Evolutionary conservation across 2,113 vertebrate genomes (phyloP).

Genomic region (Glareola pratincola): DNA sequence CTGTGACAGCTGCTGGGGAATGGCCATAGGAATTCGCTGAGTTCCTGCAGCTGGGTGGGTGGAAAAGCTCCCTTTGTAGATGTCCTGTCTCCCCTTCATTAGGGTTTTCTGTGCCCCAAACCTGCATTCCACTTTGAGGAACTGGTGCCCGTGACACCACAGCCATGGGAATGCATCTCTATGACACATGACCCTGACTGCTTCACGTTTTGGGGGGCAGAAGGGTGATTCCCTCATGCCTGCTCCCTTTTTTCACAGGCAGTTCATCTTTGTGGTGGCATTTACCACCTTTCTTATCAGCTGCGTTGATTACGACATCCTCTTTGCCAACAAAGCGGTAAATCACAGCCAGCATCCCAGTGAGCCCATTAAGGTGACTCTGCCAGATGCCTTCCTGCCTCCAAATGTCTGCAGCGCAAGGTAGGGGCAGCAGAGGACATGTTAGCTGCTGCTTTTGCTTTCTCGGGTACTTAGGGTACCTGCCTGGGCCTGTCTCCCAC

Average conservation of each 20-base stretch:
- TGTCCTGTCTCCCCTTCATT: not conserved
- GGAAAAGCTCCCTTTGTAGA: not conserved
- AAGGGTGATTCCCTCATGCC: not conserved
- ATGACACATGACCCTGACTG: rapidly evolving
- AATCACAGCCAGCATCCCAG: conserved; percentile 88
- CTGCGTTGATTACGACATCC: conserved; percentile 97
- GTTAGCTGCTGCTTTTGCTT: not conserved
- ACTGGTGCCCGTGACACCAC: not conserved
- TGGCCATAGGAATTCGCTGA: not conserved
- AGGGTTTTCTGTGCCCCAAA: not conserved
- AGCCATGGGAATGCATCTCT: not conserved
- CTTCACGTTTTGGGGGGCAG: not conserved
- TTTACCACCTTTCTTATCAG: conserved; percentile 97
- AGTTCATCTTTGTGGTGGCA: conserved; percentile 95
- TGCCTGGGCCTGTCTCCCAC: not conserved
- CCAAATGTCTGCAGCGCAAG: conserved; percentile 87
- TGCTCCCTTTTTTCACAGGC: conserved; percentile 72
- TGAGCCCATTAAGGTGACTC: conserved; percentile 89
- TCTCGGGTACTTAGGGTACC: not conserved
- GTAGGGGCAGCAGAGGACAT: conserved; percentile 58
- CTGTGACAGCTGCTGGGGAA: not conserved
- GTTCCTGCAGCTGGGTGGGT: not conserved
- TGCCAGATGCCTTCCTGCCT: conserved; percentile 92
- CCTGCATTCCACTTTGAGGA: not conserved
- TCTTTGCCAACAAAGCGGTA: conserved; percentile 97